phyloP scores from a whole-genome alignment of 2,797 vertebrate genomes.

The Enteromius unitaeniatus region DNA sequence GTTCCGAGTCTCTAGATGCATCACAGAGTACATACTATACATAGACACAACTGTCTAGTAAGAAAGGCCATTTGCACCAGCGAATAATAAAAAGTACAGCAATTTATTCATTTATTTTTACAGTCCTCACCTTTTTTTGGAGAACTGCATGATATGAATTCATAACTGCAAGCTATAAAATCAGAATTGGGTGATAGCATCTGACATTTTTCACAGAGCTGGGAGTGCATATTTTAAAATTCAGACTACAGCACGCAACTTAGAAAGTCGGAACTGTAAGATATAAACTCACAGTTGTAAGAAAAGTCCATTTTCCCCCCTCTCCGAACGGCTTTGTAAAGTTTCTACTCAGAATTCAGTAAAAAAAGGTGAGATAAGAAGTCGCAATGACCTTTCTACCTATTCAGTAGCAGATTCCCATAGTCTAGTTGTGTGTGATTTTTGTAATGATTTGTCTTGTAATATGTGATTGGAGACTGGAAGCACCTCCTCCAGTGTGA shows the following conservation, averaged over 20 bases:
- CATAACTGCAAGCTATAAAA: background rate
- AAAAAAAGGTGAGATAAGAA: background rate
- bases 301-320: background rate
- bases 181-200: background rate
- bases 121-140: background rate
- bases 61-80: background rate
- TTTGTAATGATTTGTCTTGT: background rate
- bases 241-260: background rate
- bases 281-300: background rate
- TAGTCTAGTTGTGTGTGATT: no score
- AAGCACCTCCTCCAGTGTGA: no score
- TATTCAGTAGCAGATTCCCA: no score
- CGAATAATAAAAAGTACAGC: background rate
- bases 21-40: no score
- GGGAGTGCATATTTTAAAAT: background rate
- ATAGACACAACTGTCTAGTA: background rate
- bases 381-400: no score
- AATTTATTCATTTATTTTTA: no score
- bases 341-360: background rate
- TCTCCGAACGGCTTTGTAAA: background rate
- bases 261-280: background rate
- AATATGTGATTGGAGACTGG: background rate
- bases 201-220: background rate
- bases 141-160: background rate
- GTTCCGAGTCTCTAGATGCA: no score